Percentiles rank a stretch among this genome's conserved stretches.
Conservation (phyloP, 2,888 invertebrate genomes). For the Drosophila mimetica region DNA sequence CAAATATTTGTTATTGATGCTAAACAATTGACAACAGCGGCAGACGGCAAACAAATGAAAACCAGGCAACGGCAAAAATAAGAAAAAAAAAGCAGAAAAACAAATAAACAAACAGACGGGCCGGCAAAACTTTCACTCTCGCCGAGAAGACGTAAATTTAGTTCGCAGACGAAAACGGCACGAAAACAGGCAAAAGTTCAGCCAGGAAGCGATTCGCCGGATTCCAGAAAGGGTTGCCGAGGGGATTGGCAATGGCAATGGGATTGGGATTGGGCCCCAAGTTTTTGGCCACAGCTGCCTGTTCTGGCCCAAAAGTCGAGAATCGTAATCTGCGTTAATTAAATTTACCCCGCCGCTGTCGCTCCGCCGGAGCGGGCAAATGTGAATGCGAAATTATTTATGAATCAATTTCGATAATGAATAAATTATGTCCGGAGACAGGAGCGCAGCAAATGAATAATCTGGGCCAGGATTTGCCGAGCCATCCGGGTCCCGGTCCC, state of each 20-base stretch:
- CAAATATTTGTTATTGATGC: slow-evolving; percentile 73
- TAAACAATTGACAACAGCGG: slow-evolving; percentile 59
- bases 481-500: slow-evolving; percentile 13
- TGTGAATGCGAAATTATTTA: slow-evolving; percentile 58
- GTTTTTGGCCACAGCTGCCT: slow-evolving; percentile 34
- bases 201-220: slow-evolving; percentile 1
- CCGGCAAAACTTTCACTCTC: slow-evolving; percentile 67
- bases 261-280: not conserved
- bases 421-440: slow-evolving; percentile 45
- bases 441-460: slow-evolving; percentile 38
- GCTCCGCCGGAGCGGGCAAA: slow-evolving; percentile 5
- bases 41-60: slow-evolving; percentile 48
- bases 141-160: slow-evolving; percentile 52
- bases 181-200: not conserved
- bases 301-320: slow-evolving; percentile 35
- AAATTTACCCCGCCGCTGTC: slow-evolving; percentile 29
- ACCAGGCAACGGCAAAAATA: slow-evolving; percentile 22
- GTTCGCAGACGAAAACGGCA: slow-evolving; percentile 41
- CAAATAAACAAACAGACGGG: slow-evolving; percentile 44
- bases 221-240: not conserved
- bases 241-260: not conserved
- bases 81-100: slow-evolving; percentile 30
- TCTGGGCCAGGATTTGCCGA: slow-evolving; percentile 29
- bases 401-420: slow-evolving; percentile 65
- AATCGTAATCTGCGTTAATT: slow-evolving; percentile 56